Conservation (phyloP, 1,140 invertebrate species). For the Cyrtorhinus lividipennis region DNA sequence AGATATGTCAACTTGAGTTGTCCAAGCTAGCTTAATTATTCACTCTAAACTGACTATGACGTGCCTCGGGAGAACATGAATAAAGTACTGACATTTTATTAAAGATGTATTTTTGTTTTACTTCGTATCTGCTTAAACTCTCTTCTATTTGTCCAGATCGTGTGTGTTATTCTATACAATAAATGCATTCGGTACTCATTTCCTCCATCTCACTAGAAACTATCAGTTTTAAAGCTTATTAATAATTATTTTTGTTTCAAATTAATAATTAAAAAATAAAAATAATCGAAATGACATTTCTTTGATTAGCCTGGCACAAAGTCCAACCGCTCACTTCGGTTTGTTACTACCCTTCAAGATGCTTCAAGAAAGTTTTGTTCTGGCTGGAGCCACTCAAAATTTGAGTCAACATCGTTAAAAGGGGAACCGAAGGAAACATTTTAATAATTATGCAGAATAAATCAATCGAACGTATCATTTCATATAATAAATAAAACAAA, state of each 20-base stretch:
- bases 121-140: too few relatives aligned
- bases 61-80: too few relatives aligned
- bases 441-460: too few relatives aligned
- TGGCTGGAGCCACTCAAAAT: not conserved
- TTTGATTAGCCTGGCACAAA: not conserved
- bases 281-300: not conserved
- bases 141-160: too few relatives aligned
- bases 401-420: not conserved
- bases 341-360: too few relatives aligned
- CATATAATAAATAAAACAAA: not conserved
- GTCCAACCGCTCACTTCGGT: too few relatives aligned
- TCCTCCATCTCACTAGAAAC: not conserved
- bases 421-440: too few relatives aligned
- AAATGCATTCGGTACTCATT: conserved; percentile 3
- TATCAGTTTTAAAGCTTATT: not conserved
- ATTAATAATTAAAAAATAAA: not conserved
- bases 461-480: not conserved
- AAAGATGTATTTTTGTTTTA: too few relatives aligned
- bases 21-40: too few relatives aligned
- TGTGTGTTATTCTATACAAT: not conserved
- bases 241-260: not conserved
- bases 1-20: too few relatives aligned
- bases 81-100: too few relatives aligned
- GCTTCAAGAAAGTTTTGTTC: not conserved
- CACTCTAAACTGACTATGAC: too few relatives aligned